Base-by-base conservation (phyloP, 2,113 vertebrate species). In the Clarias batrachus region DNA sequence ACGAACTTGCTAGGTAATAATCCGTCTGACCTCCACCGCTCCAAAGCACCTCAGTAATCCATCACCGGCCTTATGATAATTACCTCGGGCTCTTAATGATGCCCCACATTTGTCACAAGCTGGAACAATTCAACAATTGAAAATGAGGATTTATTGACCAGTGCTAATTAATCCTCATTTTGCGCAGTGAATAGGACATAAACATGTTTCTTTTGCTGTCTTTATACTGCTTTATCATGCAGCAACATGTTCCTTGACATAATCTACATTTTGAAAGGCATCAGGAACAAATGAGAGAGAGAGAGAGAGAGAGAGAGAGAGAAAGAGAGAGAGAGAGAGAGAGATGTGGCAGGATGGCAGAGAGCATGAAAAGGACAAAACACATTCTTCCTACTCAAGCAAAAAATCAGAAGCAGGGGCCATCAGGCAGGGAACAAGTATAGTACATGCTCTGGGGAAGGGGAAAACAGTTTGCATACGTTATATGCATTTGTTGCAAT, bases 81-180 rank as follows among this genome's bases (percentile, higher is more conserved):
- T 81, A 62, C 78, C 57, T 14, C 4, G 2, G 57, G 14, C 30
- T 21, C 30, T 62, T 81, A 41, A 81, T 23, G 78, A 81, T 62
- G 57, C 37, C 10, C 11, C 78, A 81, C 10, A 62, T 81, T 62
- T 81, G 41, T 37, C 78, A 81, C 23, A 37, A 60, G 41, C 57
- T 37, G 57, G 37, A 81, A 81, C 59, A 62, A 81, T 62, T 25
- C 78, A 25, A 30, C n/a, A 41, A 81, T 33, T 80, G 2, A 23
- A 62, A 81, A 81, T 59, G 30, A 81, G 57, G 78, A 81, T 81
- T 81, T 62, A 81, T 81, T 81, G 78, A 41, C 57, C 78, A 62
- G 57, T 13, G 19, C 41, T 81, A 81, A 81, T 62, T 62, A 59
- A 48, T 48, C 48, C 48, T 48, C 30, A 41, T 81, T 48, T 81